Evolutionary conservation across 1,140 invertebrate genomes (phyloP).

Genomic region (Lepeophtheirus salmonis): DNA sequence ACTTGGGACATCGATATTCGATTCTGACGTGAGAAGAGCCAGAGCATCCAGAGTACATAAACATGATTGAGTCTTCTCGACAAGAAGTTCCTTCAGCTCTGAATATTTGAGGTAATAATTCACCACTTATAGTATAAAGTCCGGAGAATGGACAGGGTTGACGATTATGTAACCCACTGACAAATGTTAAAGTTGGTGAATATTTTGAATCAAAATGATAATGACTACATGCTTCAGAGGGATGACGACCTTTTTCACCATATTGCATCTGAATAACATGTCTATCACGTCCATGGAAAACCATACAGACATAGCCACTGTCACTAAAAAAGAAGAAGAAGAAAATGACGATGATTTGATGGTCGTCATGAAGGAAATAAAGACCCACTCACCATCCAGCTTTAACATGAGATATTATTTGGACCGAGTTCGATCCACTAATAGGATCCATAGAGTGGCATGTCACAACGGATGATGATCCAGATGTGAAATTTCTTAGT

Average conservation of each 20-base stretch:
- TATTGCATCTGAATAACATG: conserved; percentile 11
- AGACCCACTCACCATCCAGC: conserved; percentile 12
- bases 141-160: conserved; percentile 14
- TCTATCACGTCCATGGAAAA: conserved; percentile 5
- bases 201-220: conserved; percentile 7
- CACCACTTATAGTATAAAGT: conserved; percentile 1
- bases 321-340: conserved; percentile 8
- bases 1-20: neutral
- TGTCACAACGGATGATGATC: neutral
- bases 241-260: conserved; percentile 2
- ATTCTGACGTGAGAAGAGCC: neutral
- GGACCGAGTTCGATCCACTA: neutral
- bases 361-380: neutral
- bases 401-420: conserved; percentile 6
- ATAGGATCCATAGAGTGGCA: conserved; percentile 1
- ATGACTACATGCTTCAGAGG: conserved; percentile 5
- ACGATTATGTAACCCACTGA: neutral
- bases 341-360: neutral
- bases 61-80: neutral
- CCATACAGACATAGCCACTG: conserved; percentile 15
- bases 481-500: neutral
- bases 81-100: neutral
- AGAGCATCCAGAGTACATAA: neutral
- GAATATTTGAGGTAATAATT: neutral
- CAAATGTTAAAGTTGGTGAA: conserved; percentile 7